Conservation (phyloP, 2,888 invertebrate species). For the Eupithecia subfuscata region DNA sequence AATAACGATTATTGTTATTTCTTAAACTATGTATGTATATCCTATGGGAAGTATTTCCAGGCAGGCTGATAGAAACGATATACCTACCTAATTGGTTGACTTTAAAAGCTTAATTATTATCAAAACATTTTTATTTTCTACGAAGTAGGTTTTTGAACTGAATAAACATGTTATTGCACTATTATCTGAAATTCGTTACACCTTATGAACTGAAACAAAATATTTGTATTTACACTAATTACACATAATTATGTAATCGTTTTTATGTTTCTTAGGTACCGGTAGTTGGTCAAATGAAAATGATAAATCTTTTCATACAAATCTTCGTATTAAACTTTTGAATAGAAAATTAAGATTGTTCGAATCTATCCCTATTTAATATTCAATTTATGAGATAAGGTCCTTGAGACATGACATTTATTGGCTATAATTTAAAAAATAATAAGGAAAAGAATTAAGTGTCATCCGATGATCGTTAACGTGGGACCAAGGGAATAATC, state of each 20-base stretch:
- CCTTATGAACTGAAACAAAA: background rate
- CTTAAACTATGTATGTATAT: background rate
- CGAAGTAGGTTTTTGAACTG: too few relatives aligned
- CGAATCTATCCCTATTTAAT: conserved; percentile 26
- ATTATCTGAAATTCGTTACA: background rate
- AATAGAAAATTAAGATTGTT: conserved; percentile 28
- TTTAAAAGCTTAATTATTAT: background rate
- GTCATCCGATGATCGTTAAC: conserved; percentile 68
- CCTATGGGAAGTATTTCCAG: background rate
- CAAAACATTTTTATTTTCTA: background rate
- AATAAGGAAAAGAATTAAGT: conserved; percentile 52
- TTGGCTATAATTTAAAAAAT: conserved; percentile 46
- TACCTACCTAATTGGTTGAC: background rate
- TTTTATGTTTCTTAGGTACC: background rate
- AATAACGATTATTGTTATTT: background rate
- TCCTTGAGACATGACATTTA: conserved; percentile 42
- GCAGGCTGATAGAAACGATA: background rate
- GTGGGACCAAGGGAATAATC: conserved; percentile 43
- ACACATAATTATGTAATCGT: background rate
- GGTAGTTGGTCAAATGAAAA: background rate
- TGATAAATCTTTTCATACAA: background rate
- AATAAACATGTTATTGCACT: background rate
- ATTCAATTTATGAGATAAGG: conserved; percentile 31
- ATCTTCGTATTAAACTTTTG: background rate
- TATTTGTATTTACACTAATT: too few relatives aligned